Percentiles rank a stretch among this genome's conserved stretches.
phyloP scores from a whole-genome alignment of 2,113 vertebrate genomes.

The Morone saxatilis region DNA sequence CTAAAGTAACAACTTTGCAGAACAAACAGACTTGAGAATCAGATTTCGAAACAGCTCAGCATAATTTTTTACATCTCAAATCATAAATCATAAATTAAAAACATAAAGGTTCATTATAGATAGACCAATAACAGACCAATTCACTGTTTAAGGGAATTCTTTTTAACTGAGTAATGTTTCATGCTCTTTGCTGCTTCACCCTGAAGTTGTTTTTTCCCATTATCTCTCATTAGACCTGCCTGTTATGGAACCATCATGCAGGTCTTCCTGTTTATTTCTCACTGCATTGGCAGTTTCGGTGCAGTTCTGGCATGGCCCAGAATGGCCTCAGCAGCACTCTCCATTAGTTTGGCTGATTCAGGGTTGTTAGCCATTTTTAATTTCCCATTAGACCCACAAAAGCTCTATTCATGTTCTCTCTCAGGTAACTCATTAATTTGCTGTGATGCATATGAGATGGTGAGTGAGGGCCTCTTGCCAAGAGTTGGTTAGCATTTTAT shows the following conservation, averaged over 20 bases:
- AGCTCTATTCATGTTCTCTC: conserved; percentile 76
- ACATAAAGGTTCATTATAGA: conserved; percentile 20
- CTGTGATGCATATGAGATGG: conserved; percentile 79
- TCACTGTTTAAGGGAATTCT: background rate
- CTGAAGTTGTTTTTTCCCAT: background rate
- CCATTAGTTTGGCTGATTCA: conserved; percentile 80
- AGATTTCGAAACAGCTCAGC: conserved; percentile 33
- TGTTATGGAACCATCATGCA: conserved; percentile 28
- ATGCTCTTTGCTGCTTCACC: background rate
- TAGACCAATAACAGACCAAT: background rate
- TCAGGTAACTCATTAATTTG: conserved; percentile 86
- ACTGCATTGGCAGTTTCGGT: conserved; percentile 49
- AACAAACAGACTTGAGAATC: conserved; percentile 23
- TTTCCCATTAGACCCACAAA: conserved; percentile 84
- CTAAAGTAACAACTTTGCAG: background rate
- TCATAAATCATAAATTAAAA: conserved; percentile 16
- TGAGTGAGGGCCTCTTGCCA: conserved; percentile 77
- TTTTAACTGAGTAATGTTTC: conserved; percentile 25
- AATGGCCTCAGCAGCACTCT: conserved; percentile 70
- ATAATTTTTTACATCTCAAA: background rate
- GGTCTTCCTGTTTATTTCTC: conserved; percentile 34
- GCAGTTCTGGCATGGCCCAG: conserved; percentile 40
- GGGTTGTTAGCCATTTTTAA: conserved; percentile 85
- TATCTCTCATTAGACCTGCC: conserved; percentile 33
- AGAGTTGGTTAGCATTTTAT: conserved; percentile 78